Conservation (phyloP, 1,140 invertebrate genomes). For the Halesus radiatus region DNA sequence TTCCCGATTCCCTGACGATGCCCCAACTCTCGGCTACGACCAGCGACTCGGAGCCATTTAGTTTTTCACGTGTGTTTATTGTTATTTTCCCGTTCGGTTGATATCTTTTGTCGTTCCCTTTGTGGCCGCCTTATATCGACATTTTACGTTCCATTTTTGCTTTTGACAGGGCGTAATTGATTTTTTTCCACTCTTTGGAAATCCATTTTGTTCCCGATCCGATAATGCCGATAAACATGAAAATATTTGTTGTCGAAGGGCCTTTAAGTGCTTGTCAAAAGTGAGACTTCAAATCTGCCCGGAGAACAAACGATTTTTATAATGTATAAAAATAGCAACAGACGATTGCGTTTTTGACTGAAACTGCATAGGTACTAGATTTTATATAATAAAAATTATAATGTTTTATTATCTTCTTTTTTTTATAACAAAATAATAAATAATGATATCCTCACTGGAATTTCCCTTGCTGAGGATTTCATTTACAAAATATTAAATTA, state of each 20-base stretch:
- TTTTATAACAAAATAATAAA: too few species aligned
- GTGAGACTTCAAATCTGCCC: not conserved
- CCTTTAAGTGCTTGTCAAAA: conserved; percentile 42
- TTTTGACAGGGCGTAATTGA: conserved; percentile 57
- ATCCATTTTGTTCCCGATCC: conserved; percentile 53
- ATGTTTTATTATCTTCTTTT: too few species aligned
- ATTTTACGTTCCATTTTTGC: conserved; percentile 58
- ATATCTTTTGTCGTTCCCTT: conserved; percentile 55
- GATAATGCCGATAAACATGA: conserved; percentile 52
- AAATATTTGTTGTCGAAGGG: conserved; percentile 45
- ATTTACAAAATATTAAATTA: too few species aligned
- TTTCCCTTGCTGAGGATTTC: too few species aligned
- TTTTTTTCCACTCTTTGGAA: conserved; percentile 54
- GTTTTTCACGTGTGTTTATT: conserved; percentile 54
- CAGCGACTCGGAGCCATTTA: conserved; percentile 42
- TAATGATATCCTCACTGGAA: too few species aligned
- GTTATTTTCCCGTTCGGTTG: conserved; percentile 56
- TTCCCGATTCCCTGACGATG: not conserved
- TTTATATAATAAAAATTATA: too few species aligned
- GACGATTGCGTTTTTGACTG: too few species aligned
- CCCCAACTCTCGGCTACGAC: not conserved
- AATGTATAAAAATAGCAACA: too few species aligned
- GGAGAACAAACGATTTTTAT: not conserved
- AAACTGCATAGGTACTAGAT: too few species aligned
- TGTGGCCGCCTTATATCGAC: conserved; percentile 54